These are phyloP conservation scores for Atethmia centrago DNA, from an alignment of 2,888 invertebrate genomes.

Conservation along the genomic window DNA sequence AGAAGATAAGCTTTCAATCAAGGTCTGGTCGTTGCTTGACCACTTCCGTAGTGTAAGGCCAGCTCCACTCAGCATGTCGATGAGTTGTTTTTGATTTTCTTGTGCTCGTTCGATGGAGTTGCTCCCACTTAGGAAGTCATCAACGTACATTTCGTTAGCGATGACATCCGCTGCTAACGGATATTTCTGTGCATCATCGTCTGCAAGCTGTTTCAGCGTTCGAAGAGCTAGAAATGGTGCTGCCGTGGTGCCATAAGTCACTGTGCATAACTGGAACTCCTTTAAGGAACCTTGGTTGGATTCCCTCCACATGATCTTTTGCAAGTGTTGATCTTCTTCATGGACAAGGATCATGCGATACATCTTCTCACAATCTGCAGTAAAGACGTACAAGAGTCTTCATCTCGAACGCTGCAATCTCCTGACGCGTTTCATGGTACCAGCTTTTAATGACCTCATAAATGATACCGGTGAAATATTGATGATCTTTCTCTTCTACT, in stretches of 20 bases:
- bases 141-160: background rate
- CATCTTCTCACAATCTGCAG: too few species aligned
- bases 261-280: too few species aligned
- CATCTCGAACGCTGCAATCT: too few species aligned
- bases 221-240: background rate
- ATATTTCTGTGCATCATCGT: background rate
- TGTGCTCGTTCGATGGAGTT: background rate
- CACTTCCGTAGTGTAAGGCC: background rate
- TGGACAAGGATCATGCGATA: too few species aligned
- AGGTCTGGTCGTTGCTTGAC: background rate
- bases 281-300: too few species aligned
- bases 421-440: too few species aligned
- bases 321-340: too few species aligned
- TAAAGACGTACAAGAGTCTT: too few species aligned
- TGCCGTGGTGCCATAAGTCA: background rate
- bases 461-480: too few species aligned
- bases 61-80: constrained; percentile 1
- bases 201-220: background rate
- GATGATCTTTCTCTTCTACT: too few species aligned
- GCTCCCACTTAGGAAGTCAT: background rate
- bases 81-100: background rate
- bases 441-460: too few species aligned
- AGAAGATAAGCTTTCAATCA: too few species aligned
- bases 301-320: background rate
- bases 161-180: background rate